Base-by-base conservation (phyloP, 2,888 invertebrate genomes). In the Serrognathus titanus region DNA sequence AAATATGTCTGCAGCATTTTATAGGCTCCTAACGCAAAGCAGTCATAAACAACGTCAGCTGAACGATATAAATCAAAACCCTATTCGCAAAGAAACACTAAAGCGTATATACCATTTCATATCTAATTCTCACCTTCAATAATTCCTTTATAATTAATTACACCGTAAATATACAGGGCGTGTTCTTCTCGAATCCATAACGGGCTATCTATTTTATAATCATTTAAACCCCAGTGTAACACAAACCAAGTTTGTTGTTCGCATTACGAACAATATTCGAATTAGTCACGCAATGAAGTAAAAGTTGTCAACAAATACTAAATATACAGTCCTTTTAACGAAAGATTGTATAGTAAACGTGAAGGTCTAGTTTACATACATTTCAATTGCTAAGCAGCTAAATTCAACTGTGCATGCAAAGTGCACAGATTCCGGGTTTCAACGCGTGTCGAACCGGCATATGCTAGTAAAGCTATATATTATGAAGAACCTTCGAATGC, bases 321-420 rank as follows among this genome's bases (percentile, higher is more conserved):
- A 43, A 43, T 43, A 11, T 43, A 43, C 20, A 11, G 43, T 11
- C 43, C 13, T 16, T 43, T 43, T 16, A 31, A 12, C 9, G 40
- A 39, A 45, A 51, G 52, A 51, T 51, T 51, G 52, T 51, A 50
- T 52, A 53, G 37, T 53, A 38, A 50, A 49, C 39, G 48, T 49
- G 40, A 53, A 53, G 45, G 46, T 54, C 52, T 56, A 38, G 49
- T 58, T 58, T 58, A 55, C 58, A 58, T 58, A 58, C 39, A 58
- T 58, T 58, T 56, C 58, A 58, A 54, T 58, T 58, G 54, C 58
- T 58, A 58, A 58, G 55, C 49, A 55, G 58, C 45, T 38, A 35
- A 35, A 38, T 55, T 48, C 58, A 50, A 55, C 54, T 16, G 39
- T 55, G 54, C 58, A 58, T 58, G 55, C 49, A 54, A 55, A 58